phyloP scores from a whole-genome alignment of 2,888 invertebrate species.

The Synanthedon myopaeformis region DNA sequence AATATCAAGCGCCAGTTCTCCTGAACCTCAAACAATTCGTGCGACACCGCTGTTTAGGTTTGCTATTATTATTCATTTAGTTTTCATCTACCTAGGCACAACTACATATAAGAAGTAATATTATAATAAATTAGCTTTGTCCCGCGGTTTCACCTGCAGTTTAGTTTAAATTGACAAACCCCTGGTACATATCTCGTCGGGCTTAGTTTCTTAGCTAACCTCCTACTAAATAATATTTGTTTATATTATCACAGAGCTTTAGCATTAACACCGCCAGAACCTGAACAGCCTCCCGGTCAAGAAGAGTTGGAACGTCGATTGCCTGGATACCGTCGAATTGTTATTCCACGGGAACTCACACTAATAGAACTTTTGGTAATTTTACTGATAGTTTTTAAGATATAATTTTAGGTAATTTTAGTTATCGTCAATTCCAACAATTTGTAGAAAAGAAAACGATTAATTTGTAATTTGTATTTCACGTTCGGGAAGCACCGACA shows the following conservation, averaged over 20 bases:
- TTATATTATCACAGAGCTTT: slow-evolving; percentile 30
- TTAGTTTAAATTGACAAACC: too few relatives aligned
- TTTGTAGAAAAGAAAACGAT: too few relatives aligned
- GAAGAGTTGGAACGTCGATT: slow-evolving; percentile 58
- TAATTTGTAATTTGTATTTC: too few relatives aligned
- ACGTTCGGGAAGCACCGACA: too few relatives aligned
- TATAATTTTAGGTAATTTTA: background rate
- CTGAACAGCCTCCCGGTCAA: slow-evolving; percentile 55
- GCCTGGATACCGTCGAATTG: slow-evolving; percentile 67
- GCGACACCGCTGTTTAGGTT: slow-evolving; percentile 56
- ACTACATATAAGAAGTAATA: too few relatives aligned
- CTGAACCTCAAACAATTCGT: slow-evolving; percentile 42
- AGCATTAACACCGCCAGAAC: slow-evolving; percentile 57
- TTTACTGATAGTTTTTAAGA: too few relatives aligned
- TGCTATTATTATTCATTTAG: background rate
- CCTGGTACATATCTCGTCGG: too few relatives aligned
- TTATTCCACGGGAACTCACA: slow-evolving; percentile 68
- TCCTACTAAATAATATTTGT: background rate
- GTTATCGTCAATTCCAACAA: too few relatives aligned
- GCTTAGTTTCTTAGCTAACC: background rate
- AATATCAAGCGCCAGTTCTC: slow-evolving; percentile 56
- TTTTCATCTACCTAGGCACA: too few relatives aligned
- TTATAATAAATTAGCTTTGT: too few relatives aligned
- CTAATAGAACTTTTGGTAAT: slow-evolving; percentile 70
- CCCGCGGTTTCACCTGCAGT: too few relatives aligned